A percentile compares a stretch with the other conserved stretches of the same genome.
These are phyloP conservation scores for Heliconius hewitsoni DNA, from an alignment of 1,140 invertebrate species.

Conservation along the genomic window DNA sequence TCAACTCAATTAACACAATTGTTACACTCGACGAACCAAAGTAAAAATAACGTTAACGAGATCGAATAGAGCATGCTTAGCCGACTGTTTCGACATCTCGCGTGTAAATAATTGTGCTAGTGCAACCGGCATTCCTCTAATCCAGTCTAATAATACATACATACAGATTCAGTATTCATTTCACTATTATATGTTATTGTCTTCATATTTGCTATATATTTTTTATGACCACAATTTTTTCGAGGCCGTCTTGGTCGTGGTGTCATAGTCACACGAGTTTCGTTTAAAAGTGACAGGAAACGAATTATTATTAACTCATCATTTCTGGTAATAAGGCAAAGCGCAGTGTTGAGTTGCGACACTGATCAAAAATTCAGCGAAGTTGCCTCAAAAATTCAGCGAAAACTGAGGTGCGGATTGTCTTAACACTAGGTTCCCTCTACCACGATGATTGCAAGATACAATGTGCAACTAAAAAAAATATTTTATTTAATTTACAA, in stretches of 20 bases:
- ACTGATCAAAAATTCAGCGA: too few relatives aligned
- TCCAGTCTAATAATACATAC: conserved; percentile 53
- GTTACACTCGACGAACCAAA: conserved; percentile 31
- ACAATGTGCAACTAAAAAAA: too few relatives aligned
- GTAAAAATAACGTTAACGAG: conserved; percentile 45
- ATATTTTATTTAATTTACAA: not conserved
- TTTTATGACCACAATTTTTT: not conserved
- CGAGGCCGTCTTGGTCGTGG: too few relatives aligned
- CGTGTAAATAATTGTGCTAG: conserved; percentile 68
- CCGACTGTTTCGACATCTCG: conserved; percentile 67
- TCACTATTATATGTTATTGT: conserved; percentile 18
- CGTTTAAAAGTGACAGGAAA: too few relatives aligned
- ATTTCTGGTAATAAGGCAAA: too few relatives aligned
- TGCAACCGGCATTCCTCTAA: conserved; percentile 69
- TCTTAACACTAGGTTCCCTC: too few relatives aligned
- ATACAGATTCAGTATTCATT: conserved; percentile 38
- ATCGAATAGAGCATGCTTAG: conserved; percentile 58
- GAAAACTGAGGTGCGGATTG: too few relatives aligned
- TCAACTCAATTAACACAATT: conserved; percentile 28
- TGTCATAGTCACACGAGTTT: too few relatives aligned
- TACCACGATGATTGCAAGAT: too few relatives aligned
- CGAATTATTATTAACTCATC: too few relatives aligned
- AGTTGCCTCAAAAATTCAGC: too few relatives aligned
- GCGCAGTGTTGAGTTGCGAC: too few relatives aligned
- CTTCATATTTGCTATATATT: not conserved